Evolutionary conservation across 1,140 invertebrate species (phyloP).

Genomic region (Drosophila teissieri): DNA sequence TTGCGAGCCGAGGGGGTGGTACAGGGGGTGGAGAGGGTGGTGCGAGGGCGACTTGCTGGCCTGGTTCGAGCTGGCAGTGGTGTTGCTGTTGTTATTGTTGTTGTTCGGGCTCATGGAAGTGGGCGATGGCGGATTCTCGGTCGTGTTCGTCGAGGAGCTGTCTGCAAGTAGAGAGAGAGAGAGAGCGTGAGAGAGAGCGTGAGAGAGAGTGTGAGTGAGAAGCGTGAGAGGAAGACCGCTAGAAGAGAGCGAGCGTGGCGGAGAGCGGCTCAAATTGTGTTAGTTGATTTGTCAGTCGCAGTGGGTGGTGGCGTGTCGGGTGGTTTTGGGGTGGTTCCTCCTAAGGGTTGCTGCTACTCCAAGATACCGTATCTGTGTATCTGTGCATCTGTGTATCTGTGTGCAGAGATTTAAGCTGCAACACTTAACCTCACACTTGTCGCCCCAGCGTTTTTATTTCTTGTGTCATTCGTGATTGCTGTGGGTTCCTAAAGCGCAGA

Average conservation of each 20-base stretch:
- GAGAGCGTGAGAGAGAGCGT: neutral
- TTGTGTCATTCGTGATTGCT: conserved; percentile 51
- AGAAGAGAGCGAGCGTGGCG: conserved; percentile 25
- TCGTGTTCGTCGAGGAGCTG: conserved; percentile 87
- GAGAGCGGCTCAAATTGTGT: conserved; percentile 47
- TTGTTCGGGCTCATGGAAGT: conserved; percentile 76
- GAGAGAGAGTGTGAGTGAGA: conserved; percentile 55
- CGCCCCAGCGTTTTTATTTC: conserved; percentile 47
- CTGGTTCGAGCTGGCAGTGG: conserved; percentile 56
- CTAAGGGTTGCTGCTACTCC: conserved; percentile 69
- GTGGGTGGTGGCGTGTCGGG: conserved; percentile 8
- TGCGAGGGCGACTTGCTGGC: conserved; percentile 64
- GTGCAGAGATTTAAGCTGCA: conserved; percentile 76
- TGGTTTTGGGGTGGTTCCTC: conserved; percentile 13
- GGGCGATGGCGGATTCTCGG: conserved; percentile 84
- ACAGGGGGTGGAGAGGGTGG: conserved; percentile 53
- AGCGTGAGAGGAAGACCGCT: conserved; percentile 59
- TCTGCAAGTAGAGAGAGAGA: conserved; percentile 86
- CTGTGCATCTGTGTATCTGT: conserved; percentile 17
- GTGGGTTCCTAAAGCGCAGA: conserved; percentile 62
- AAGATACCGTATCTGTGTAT: conserved; percentile 33
- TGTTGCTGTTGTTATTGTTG: conserved; percentile 53
- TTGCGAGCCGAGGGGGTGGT: conserved; percentile 84
- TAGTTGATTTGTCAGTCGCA: conserved; percentile 62
- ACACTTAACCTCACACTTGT: conserved; percentile 82